phyloP scores from a whole-genome alignment of 2,797 vertebrate genomes.

The Forpus xanthops region DNA sequence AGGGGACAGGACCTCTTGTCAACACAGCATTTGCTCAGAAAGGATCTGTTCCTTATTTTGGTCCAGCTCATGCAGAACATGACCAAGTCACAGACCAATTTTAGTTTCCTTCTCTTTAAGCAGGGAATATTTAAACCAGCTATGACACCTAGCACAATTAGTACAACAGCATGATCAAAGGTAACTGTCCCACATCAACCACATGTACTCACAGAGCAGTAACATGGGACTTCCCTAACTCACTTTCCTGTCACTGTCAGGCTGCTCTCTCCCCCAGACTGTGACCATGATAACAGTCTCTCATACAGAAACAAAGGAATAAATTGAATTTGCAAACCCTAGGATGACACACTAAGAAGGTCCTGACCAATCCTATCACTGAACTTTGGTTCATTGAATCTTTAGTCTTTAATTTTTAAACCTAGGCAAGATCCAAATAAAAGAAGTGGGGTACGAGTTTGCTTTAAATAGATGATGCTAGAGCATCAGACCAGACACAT shows the following conservation, averaged over 20 bases:
- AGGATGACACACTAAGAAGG: not conserved
- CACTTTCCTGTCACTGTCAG: not conserved
- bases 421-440: not conserved
- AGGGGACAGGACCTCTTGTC: not conserved
- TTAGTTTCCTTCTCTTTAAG: not conserved
- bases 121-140: not conserved
- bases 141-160: not conserved
- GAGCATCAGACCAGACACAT: not conserved
- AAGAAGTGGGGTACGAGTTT: not conserved
- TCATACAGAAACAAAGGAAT: not conserved
- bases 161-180: not conserved
- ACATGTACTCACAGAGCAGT: not conserved
- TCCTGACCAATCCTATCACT: not conserved
- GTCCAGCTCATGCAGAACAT: not conserved
- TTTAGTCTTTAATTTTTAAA: not conserved
- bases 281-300: not conserved
- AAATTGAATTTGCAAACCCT: not conserved
- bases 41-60: not conserved
- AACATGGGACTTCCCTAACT: not conserved
- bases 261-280: not conserved
- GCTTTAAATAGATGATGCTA: not conserved
- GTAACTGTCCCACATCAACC: not conserved
- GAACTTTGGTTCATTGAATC: not conserved
- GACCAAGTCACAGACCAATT: not conserved
- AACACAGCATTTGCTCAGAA: not conserved